Percentiles rank a stretch among this genome's conserved stretches.
Evolutionary conservation across 2,888 invertebrate species (phyloP).

Genomic region (Saturnia pavonia): DNA sequence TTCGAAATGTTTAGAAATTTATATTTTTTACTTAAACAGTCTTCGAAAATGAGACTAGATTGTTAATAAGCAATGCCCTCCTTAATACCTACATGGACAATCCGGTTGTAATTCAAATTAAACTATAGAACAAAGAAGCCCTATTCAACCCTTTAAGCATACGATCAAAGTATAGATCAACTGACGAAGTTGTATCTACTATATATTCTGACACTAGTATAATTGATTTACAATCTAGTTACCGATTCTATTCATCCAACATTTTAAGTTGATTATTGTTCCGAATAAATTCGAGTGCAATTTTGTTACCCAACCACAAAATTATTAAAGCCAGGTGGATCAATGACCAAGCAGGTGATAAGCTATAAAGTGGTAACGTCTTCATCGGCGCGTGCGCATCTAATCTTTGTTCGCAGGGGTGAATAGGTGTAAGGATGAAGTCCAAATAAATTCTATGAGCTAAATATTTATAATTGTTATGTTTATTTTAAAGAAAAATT

Average conservation of each 20-base stretch:
- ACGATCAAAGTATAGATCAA: background rate
- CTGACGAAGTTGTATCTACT: no score
- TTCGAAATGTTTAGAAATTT: no score
- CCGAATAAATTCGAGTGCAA: background rate
- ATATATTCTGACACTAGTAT: no score
- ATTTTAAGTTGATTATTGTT: background rate
- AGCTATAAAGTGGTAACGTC: conserved; percentile 51
- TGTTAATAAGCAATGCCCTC: no score
- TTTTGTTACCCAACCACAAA: conserved; percentile 26
- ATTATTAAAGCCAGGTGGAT: conserved; percentile 53
- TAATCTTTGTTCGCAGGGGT: conserved; percentile 48
- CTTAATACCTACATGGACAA: no score
- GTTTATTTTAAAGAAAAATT: background rate
- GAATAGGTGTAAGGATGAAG: conserved; percentile 12
- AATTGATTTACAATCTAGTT: background rate
- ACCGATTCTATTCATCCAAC: background rate
- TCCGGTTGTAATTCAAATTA: background rate
- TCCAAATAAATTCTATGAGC: background rate
- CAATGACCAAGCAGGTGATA: conserved; percentile 58
- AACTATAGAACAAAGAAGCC: background rate
- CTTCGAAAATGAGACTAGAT: no score
- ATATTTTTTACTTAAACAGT: no score
- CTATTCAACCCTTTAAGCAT: background rate
- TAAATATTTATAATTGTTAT: background rate
- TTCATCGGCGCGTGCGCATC: conserved; percentile 71